Conservation (phyloP, 2,888 invertebrate genomes). For the Tenthredo notha region DNA sequence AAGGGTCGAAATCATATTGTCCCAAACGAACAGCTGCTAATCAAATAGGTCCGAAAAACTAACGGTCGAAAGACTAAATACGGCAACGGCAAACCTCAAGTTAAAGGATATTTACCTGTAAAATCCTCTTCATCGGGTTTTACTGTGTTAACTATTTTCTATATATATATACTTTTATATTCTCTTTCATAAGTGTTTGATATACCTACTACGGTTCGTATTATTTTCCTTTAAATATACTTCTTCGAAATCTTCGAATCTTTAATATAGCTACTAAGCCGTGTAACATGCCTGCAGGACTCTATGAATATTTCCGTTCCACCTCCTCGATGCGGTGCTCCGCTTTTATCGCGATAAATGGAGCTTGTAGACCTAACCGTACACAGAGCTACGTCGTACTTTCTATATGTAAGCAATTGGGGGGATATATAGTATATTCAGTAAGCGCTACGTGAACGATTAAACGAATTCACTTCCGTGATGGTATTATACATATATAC, state of each 20-base stretch:
- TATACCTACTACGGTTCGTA: background rate
- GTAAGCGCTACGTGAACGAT: slow-evolving; percentile 34
- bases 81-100: slow-evolving; percentile 4
- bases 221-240: background rate
- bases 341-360: slow-evolving; percentile 53
- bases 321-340: slow-evolving; percentile 40
- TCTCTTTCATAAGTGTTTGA: background rate
- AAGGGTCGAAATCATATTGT: slow-evolving; percentile 52
- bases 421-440: slow-evolving; percentile 14
- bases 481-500: background rate
- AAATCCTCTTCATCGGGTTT: background rate
- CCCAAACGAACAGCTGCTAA: slow-evolving; percentile 51
- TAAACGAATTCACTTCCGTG: slow-evolving; percentile 49
- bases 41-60: slow-evolving; percentile 44
- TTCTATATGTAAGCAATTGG: slow-evolving; percentile 46
- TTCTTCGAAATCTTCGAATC: slow-evolving; percentile 4
- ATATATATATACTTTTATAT: background rate
- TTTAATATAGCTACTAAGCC: background rate
- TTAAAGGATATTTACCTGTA: background rate
- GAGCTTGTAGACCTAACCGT: slow-evolving; percentile 52
- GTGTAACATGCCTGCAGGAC: background rate
- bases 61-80: slow-evolving; percentile 29
- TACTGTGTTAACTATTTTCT: background rate
- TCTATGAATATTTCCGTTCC: slow-evolving; percentile 45
- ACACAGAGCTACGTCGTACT: slow-evolving; percentile 41